A percentile compares a stretch with the other conserved stretches of the same genome.
Conservation (phyloP, 2,888 invertebrate species). For the Torymus tubicola region DNA sequence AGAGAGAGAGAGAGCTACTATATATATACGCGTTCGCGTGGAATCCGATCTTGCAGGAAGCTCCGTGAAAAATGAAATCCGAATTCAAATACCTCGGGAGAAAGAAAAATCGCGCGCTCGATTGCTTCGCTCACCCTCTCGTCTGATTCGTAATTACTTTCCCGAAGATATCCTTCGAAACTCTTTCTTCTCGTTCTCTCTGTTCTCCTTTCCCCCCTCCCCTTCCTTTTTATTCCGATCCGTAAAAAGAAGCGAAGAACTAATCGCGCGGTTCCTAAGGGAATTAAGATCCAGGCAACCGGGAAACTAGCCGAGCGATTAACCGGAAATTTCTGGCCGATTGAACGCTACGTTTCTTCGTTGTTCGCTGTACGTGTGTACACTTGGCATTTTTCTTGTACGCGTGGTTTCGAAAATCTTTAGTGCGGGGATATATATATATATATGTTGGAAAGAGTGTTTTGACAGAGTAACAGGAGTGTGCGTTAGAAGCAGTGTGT, state of each 20-base stretch:
- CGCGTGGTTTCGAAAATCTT: too few relatives aligned
- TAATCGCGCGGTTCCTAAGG: conserved; percentile 32
- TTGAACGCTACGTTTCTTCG: conserved; percentile 57
- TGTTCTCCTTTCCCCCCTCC: neutral
- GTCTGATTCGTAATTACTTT: conserved; percentile 46
- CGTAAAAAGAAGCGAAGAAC: conserved; percentile 21
- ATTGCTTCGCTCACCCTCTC: neutral
- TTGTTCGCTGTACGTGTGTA: too few relatives aligned
- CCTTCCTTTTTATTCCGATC: conserved; percentile 27
- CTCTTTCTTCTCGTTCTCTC: neutral
- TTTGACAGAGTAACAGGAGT: too few relatives aligned
- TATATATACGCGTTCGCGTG: neutral
- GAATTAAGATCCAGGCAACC: conserved; percentile 52
- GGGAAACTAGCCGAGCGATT: conserved; percentile 59
- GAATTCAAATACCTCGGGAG: conserved; percentile 16
- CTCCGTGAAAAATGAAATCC: conserved; percentile 29
- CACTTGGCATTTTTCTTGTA: too few relatives aligned
- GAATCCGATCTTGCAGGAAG: conserved; percentile 2
- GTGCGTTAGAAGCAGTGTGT: too few relatives aligned
- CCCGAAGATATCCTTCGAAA: conserved; percentile 5
- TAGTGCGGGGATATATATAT: too few relatives aligned
- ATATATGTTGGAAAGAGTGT: too few relatives aligned
- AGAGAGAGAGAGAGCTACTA: too few relatives aligned
- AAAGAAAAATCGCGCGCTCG: conserved; percentile 16
- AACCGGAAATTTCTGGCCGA: conserved; percentile 65